A percentile compares a stretch with the other conserved stretches of the same genome.
phyloP scores from a whole-genome alignment of 2,797 vertebrate species.

The Silurus lanzhouensis region DNA sequence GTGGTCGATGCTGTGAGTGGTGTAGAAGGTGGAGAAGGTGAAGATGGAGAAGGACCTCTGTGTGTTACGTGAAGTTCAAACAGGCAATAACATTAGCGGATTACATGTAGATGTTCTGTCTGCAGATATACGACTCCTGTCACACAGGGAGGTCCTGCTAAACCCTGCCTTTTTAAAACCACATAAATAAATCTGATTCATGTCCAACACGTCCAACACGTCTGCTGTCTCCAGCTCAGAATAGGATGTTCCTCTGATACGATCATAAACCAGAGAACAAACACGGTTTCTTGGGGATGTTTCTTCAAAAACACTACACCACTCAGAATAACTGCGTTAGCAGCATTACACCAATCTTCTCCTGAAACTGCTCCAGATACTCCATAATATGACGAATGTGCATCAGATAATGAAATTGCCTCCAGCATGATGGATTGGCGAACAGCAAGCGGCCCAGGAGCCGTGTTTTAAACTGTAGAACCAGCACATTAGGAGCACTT shows the following conservation, averaged over 20 bases:
- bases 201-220: background rate
- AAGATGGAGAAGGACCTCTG: background rate
- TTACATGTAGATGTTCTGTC: background rate
- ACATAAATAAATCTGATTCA: constrained; percentile 29
- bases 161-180: background rate
- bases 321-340: constrained; percentile 11
- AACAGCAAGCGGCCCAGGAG: constrained; percentile 15
- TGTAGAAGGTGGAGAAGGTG: too few species aligned
- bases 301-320: background rate
- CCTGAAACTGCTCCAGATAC: background rate
- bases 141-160: constrained; percentile 6
- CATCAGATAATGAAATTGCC: constrained; percentile 28
- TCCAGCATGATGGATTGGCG: background rate
- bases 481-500: constrained; percentile 1
- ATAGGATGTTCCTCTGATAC: background rate
- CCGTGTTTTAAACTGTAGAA: constrained; percentile 19
- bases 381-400: background rate
- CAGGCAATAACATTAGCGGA: constrained; percentile 22
- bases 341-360: background rate
- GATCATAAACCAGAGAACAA: background rate
- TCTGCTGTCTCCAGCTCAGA: background rate
- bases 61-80: background rate
- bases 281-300: background rate
- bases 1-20: background rate
- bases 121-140: constrained; percentile 39